Evolutionary conservation across 2,888 invertebrate species (phyloP), one percentile per base, ranked within the genome.

Genomic region (Callimorpha dominula): DNA sequence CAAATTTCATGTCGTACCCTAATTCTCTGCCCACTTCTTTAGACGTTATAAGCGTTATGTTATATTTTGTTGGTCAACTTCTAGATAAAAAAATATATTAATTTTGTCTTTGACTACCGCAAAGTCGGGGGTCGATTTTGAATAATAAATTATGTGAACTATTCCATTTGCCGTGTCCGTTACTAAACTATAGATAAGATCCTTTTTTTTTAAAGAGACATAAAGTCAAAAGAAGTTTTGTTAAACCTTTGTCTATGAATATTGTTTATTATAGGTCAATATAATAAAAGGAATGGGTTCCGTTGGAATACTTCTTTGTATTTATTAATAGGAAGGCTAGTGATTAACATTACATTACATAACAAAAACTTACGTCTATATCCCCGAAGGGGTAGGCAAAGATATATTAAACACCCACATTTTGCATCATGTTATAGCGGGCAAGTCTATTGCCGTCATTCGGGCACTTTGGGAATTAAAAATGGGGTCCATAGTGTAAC

Each of bases 121-220:
- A 65, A 68, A 60, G 70, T 68, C 49, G 79, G 82, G 80, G 80
- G 78, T 78, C 74, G 66, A 9, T 12, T 63, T 73, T 73, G 67
- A 78, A 79, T 78, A 76, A 83, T 81, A 81, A 81, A 83, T 81
- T 79, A 82, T 77, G 65, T 62, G 60, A 81, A 83, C 77, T 82
- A 83, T 77, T 81, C 77, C 80, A 67, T 78, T 81, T 73, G 77
- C 87, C 86, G 87, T 89, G 83, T 85, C 81, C 91, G 88, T 91
- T 90, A 84, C 68, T 49, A 84, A 82, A 81, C 81, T 82, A 84
- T 79, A 87, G 91, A 89, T 91, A 90, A 72, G 71, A 91, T 91
- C 90, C 77, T 65, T 82, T 75, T 85, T 88, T 89, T 87, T 87
- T 85, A 85, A 87, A 89, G 86, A 87, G 90, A 89, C 85, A 85